A percentile compares a stretch with the other conserved stretches of the same genome.
phyloP scores from a whole-genome alignment of 2,113 vertebrate species.

The Noturus placidus region DNA sequence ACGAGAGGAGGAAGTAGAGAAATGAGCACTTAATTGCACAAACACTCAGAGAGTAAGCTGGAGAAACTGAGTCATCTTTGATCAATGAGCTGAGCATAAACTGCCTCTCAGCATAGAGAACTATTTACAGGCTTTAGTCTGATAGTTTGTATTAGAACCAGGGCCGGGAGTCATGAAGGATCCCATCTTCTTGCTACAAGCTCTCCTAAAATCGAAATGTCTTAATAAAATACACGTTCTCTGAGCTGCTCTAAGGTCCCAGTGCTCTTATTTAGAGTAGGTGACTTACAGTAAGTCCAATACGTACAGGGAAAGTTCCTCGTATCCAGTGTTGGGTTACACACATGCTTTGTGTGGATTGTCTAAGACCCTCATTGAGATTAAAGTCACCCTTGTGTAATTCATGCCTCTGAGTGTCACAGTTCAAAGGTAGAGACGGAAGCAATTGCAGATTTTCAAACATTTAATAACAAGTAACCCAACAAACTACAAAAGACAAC shows the following conservation, averaged over 20 bases:
- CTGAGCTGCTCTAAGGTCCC: not conserved
- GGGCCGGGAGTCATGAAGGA: not conserved
- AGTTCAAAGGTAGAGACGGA: too few relatives aligned
- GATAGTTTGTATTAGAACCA: not conserved
- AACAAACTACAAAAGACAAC: too few relatives aligned
- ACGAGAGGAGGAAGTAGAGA: slow-evolving; percentile 1
- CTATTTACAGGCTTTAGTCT: not conserved
- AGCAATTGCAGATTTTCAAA: too few relatives aligned
- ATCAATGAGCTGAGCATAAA: not conserved
- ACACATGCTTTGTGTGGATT: not conserved
- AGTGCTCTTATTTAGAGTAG: not conserved
- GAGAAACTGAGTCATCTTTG: not conserved
- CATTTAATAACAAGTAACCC: too few relatives aligned
- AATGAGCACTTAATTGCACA: not conserved
- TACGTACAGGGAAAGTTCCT: not conserved
- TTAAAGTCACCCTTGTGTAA: not conserved
- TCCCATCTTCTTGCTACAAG: not conserved
- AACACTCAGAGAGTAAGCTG: not conserved
- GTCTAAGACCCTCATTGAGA: not conserved
- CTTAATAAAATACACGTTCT: not conserved
- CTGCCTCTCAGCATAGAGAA: not conserved
- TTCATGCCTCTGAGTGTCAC: too few relatives aligned
- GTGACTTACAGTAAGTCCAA: not conserved
- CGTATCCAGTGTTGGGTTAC: not conserved
- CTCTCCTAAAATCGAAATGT: not conserved